Base-by-base conservation (phyloP, 2,113 vertebrate species). In the Xiphophorus couchianus region DNA sequence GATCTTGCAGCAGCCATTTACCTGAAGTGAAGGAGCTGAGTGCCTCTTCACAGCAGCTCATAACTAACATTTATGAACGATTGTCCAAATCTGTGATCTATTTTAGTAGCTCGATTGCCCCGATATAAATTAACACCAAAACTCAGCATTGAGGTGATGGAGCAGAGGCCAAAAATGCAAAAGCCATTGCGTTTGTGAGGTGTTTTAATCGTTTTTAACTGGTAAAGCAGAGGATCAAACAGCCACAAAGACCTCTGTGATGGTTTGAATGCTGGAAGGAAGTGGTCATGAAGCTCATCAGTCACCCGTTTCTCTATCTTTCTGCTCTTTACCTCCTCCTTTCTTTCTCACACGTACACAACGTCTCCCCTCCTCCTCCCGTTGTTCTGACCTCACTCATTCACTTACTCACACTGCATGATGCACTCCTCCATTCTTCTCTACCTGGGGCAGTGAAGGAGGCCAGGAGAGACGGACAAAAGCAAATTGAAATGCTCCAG, bases 401-500 rank as follows among this genome's bases (percentile, higher is more conserved):
- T 77, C 87, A 84, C 82, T 83, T 83, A 64, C 68, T 83, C 82
- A 85, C 83, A 81, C 67, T 77, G 79, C 86, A 79, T 80, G 87
- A 87, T 89, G 88, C 88, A 88, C 76, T 90, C 80, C 78, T 90
- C 85, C 84, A 86, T 91, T 89, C 85, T 91, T 85, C 85, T 89
- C 79, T 88, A 93, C 92, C 90, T 93, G 90, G 76, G 91, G 91
- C 92, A 70, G 88, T 78, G 85, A 65, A 84, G 87, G 88, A 87
- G 90, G 81, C 86, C 83, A 54, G 65, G 74, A 31, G 88, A 90
- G 77, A 87, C 72, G 58, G 86, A 95, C 91, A 95, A 93, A 94
- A 93, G 91, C 90, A 90, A 89, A 91, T 92, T 93, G 92, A 92
- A 93, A 94, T 93, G 92, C 89, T 92, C 83, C 91, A 93, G 83